Evolutionary conservation across 2,113 vertebrate species (phyloP).

Genomic region (Zootoca vivipara): DNA sequence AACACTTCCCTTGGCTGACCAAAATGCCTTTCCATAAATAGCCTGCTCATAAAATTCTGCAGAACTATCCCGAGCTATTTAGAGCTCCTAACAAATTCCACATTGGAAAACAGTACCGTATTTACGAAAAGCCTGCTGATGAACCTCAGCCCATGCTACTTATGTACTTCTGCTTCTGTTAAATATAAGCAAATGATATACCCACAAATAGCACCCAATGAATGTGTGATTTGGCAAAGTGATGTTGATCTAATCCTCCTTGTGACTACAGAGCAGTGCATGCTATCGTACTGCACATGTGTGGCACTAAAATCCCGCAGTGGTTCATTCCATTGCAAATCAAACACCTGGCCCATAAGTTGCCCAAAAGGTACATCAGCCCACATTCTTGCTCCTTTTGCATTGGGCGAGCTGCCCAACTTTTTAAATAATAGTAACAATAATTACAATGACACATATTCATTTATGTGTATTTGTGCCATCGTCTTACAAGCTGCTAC

Average conservation of each 20-base stretch:
- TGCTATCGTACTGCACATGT: neutral
- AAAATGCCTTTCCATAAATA: conserved; percentile 37
- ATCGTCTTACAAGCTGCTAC: too few relatives aligned
- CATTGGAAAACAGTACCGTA: neutral
- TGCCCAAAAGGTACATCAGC: neutral
- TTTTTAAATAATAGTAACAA: neutral
- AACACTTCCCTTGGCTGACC: neutral
- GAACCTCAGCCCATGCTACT: neutral
- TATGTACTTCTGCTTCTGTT: neutral
- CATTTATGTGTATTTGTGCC: too few relatives aligned
- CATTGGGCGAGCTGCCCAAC: neutral
- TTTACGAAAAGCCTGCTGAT: neutral
- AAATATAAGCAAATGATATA: neutral
- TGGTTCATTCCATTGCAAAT: neutral
- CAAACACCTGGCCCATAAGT: neutral
- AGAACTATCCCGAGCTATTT: conserved; percentile 44
- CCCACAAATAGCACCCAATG: neutral
- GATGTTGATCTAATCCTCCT: neutral
- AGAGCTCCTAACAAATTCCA: conserved; percentile 2
- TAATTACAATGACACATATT: too few relatives aligned
- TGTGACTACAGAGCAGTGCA: neutral
- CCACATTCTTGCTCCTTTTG: neutral
- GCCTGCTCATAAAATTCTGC: conserved; percentile 18
- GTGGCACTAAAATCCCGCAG: neutral
- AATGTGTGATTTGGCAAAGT: neutral